Conservation (phyloP, 2,113 vertebrate genomes). For the Podarcis raffonei region DNA sequence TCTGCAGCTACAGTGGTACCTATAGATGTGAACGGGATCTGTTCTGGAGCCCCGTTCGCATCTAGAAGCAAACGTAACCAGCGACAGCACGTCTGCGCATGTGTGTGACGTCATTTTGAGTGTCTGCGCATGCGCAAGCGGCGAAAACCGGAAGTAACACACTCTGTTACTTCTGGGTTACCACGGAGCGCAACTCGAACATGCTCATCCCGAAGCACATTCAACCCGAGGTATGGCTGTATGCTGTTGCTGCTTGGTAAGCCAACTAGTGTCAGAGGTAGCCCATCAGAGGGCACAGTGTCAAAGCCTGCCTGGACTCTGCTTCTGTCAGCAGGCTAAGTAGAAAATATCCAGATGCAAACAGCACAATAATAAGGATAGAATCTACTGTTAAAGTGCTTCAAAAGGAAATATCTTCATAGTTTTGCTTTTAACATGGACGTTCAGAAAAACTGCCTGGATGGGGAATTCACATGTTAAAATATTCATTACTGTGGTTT, state of each 20-base stretch:
- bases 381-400: not conserved
- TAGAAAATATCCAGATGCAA: not conserved
- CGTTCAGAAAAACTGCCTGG: not conserved
- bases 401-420: not conserved
- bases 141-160: too few relatives aligned
- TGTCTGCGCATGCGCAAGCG: too few relatives aligned
- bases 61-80: too few relatives aligned
- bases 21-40: too few relatives aligned
- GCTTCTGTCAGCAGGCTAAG: not conserved
- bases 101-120: too few relatives aligned
- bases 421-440: not conserved
- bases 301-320: not conserved
- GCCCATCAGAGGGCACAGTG: not conserved
- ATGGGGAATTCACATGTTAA: not conserved
- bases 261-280: not conserved
- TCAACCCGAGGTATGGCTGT: too few relatives aligned
- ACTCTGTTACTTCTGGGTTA: too few relatives aligned
- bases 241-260: not conserved
- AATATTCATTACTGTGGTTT: not conserved
- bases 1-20: too few relatives aligned
- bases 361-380: not conserved
- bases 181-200: too few relatives aligned
- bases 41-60: too few relatives aligned
- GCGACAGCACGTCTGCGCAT: too few relatives aligned
- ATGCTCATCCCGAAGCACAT: too few relatives aligned